phyloP scores from a whole-genome alignment of 2,888 invertebrate species.

The Leucophenga montana region DNA sequence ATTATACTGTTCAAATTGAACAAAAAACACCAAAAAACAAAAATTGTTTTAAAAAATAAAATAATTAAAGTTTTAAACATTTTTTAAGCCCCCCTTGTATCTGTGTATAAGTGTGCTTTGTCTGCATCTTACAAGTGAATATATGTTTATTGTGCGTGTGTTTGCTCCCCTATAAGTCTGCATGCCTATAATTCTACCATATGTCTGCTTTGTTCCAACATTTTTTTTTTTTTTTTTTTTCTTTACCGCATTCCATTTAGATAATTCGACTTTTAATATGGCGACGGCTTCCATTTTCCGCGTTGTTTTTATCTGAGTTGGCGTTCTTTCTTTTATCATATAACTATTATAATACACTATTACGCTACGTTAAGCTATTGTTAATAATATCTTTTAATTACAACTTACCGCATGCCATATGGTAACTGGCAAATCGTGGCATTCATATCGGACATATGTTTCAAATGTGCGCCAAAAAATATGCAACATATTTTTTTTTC shows the following conservation, averaged over 20 bases:
- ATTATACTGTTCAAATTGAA: too few species aligned
- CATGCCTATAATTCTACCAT: conserved; percentile 6
- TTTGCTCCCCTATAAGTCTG: neutral
- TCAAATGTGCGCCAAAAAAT: conserved; percentile 9
- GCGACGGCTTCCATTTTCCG: too few species aligned
- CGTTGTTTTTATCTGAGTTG: neutral
- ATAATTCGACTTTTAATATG: conserved; percentile 16
- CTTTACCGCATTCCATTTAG: conserved; percentile 17
- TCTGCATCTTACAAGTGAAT: neutral
- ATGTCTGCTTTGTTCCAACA: conserved; percentile 4
- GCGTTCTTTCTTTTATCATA: neutral
- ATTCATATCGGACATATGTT: conserved; percentile 4
- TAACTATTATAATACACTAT: neutral
- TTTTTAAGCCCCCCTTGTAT: too few species aligned
- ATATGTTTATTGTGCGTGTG: neutral
- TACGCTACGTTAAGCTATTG: neutral
- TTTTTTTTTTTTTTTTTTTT: neutral
- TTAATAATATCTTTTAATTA: conserved; percentile 34
- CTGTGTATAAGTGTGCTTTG: neutral
- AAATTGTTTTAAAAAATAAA: too few species aligned
- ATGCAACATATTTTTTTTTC: conserved; percentile 9
- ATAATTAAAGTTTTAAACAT: too few species aligned
- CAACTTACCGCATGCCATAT: conserved; percentile 59
- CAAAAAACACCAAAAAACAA: too few species aligned
- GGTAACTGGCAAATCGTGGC: conserved; percentile 35